Evolutionary conservation across 2,888 invertebrate genomes (phyloP).

Genomic region (Seira musarum): DNA sequence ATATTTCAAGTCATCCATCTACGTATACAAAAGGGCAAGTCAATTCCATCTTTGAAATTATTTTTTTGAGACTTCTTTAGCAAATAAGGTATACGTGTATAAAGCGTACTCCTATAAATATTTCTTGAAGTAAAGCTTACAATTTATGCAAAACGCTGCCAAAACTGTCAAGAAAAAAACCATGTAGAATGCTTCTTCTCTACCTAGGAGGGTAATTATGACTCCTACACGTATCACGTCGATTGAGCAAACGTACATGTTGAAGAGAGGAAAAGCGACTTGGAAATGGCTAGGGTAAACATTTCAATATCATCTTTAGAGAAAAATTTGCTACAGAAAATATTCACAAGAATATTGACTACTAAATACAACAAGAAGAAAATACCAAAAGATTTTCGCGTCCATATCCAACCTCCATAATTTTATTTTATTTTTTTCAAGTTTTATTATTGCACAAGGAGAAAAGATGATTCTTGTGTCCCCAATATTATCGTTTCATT

Average conservation of each 20-base stretch:
- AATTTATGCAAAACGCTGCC: conserved; percentile 56
- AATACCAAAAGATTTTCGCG: too few relatives aligned
- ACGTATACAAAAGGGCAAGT: conserved; percentile 28
- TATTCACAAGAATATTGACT: too few relatives aligned
- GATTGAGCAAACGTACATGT: neutral
- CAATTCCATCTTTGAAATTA: neutral
- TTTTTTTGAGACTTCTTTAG: neutral
- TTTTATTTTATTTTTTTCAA: too few relatives aligned
- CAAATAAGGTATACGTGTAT: neutral
- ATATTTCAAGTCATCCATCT: neutral
- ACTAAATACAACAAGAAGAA: too few relatives aligned
- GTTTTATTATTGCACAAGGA: conserved; percentile 3
- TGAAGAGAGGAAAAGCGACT: neutral
- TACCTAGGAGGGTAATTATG: conserved; percentile 61
- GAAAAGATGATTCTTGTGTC: conserved; percentile 30
- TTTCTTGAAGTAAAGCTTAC: conserved; percentile 28
- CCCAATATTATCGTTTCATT: conserved; percentile 33
- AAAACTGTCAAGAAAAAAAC: conserved; percentile 48
- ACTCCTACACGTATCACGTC: conserved; percentile 55
- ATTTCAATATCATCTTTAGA: neutral
- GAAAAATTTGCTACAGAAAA: neutral
- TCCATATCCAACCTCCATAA: too few relatives aligned
- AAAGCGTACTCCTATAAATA: conserved; percentile 58
- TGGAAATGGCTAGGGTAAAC: neutral
- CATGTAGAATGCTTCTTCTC: conserved; percentile 24